A percentile compares a stretch with the other conserved stretches of the same genome.
Conservation (phyloP, 2,113 vertebrate genomes). For the Epinephelus cyanopodus region DNA sequence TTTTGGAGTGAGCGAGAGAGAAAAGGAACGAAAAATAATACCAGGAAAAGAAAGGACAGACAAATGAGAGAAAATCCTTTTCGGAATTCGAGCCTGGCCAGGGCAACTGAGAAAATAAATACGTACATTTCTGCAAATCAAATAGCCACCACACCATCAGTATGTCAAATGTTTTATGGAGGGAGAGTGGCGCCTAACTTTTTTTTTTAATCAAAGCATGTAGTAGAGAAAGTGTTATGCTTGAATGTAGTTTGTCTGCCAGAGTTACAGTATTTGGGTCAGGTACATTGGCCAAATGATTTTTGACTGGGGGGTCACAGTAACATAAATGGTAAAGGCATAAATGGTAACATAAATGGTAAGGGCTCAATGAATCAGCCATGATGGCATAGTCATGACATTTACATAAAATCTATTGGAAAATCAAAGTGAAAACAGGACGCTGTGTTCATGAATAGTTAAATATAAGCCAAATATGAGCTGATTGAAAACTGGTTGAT, state of each 20-base stretch:
- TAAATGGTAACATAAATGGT: not conserved
- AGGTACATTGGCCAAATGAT: conserved; percentile 22
- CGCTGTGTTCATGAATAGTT: conserved; percentile 1
- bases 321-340: not conserved
- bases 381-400: not conserved
- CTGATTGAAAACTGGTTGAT: not conserved
- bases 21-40: conserved; percentile 74
- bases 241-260: conserved; percentile 22
- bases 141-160: conserved; percentile 70
- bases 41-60: conserved; percentile 65
- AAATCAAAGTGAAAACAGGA: conserved; percentile 6
- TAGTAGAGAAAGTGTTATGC: conserved; percentile 25
- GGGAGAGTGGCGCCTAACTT: conserved; percentile 62
- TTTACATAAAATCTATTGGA: not conserved
- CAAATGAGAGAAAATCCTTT: conserved; percentile 80
- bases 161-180: conserved; percentile 73
- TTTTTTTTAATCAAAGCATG: conserved; percentile 52
- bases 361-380: not conserved
- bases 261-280: conserved; percentile 1
- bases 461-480: not conserved
- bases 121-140: conserved; percentile 74
- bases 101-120: conserved; percentile 81
- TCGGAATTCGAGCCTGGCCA: conserved; percentile 78
- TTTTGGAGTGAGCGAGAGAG: conserved; percentile 65
- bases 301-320: no score